Evolutionary conservation across 2,888 invertebrate species (phyloP).

Genomic region (Ichneumon xanthorius): DNA sequence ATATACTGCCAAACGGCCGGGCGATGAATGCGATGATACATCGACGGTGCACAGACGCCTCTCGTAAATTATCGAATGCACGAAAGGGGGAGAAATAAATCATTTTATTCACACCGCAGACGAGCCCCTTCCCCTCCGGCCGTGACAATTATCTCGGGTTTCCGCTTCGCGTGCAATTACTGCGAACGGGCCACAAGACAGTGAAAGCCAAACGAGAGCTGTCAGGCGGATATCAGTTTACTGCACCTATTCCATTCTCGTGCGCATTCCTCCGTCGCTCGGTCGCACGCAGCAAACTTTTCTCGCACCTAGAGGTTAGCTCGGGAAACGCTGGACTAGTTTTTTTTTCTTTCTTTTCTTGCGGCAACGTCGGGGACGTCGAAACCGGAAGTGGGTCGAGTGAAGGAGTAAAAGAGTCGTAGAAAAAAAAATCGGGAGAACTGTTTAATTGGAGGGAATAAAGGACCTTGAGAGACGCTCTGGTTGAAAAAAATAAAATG

Average conservation of each 20-base stretch:
- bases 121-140: too few relatives aligned
- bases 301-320: neutral
- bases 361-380: neutral
- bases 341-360: neutral
- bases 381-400: neutral
- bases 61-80: too few relatives aligned
- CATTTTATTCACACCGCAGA: too few relatives aligned
- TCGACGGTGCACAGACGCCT: too few relatives aligned
- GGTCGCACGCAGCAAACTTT: neutral
- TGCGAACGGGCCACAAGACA: neutral
- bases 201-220: neutral
- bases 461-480: neutral
- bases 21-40: too few relatives aligned
- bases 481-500: conserved; percentile 56
- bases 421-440: neutral
- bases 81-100: too few relatives aligned
- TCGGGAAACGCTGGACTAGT: neutral
- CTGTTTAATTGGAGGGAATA: neutral
- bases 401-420: neutral
- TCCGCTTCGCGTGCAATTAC: too few relatives aligned
- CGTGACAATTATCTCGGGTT: too few relatives aligned
- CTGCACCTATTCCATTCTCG: neutral
- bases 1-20: too few relatives aligned
- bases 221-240: neutral
- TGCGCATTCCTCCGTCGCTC: neutral